These are phyloP conservation scores for Procavia capensis DNA, from an alignment of 2,113 vertebrate genomes.

Conservation along the genomic window DNA sequence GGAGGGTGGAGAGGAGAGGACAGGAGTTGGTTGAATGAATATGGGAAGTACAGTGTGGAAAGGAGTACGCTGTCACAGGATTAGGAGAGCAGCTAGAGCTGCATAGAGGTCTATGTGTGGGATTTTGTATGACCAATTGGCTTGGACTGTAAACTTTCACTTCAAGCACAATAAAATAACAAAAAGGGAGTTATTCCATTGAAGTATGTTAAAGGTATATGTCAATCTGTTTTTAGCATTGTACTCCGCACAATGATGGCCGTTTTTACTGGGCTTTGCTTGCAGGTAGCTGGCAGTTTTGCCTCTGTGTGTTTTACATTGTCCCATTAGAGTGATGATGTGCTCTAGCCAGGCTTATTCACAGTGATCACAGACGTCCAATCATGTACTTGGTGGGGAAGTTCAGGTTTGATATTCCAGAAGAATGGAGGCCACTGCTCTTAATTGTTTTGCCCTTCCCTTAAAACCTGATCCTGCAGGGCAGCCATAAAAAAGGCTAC, in stretches of 20 bases:
- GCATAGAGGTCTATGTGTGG: too few species aligned
- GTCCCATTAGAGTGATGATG: not conserved
- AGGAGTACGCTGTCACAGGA: too few species aligned
- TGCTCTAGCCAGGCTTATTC: not conserved
- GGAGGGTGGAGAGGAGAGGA: too few species aligned
- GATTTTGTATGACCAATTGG: too few species aligned
- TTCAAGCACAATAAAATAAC: too few species aligned
- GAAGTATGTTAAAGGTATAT: not conserved
- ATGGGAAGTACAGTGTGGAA: too few species aligned
- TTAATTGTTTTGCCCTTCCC: not conserved
- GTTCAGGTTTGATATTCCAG: not conserved
- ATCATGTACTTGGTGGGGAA: rapidly evolving
- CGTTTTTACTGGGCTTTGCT: not conserved
- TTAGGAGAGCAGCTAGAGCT: too few species aligned
- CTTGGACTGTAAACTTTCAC: too few species aligned
- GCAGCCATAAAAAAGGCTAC: rapidly evolving
- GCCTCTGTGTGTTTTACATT: not conserved
- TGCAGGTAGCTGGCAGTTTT: not conserved
- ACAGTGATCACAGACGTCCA: not conserved
- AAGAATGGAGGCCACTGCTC: not conserved
- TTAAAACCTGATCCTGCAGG: not conserved
- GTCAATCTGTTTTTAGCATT: not conserved
- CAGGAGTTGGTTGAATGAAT: too few species aligned
- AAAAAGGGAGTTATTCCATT: not conserved
- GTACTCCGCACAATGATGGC: not conserved